Conservation (phyloP, 2,888 invertebrate species). For the Drosophila borealis region DNA sequence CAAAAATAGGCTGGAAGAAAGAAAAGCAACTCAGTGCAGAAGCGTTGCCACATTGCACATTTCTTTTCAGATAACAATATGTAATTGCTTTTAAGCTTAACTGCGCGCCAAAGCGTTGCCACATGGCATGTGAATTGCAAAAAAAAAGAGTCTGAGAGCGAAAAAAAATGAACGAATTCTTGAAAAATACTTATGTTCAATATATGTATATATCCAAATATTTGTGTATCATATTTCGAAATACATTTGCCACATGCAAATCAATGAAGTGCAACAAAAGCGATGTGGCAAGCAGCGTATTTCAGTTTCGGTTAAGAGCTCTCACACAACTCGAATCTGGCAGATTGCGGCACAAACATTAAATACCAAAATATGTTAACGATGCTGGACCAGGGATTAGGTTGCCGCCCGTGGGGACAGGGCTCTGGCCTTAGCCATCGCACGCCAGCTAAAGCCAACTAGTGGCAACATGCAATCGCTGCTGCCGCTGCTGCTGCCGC, state of each 20-base stretch:
- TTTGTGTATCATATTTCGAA: constrained; percentile 3
- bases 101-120: not conserved
- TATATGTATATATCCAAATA: not conserved
- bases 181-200: not conserved
- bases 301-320: constrained; percentile 17
- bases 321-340: constrained; percentile 11
- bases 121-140: not conserved
- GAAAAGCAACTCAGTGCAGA: too few relatives aligned
- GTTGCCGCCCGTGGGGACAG: constrained; percentile 41
- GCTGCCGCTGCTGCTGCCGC: not conserved
- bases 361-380: constrained; percentile 4
- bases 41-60: not conserved
- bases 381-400: constrained; percentile 31
- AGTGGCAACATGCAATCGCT: not conserved
- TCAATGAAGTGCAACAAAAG: constrained; percentile 49
- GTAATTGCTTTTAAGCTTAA: not conserved
- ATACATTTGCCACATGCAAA: constrained; percentile 41
- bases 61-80: not conserved
- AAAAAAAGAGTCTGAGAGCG: not conserved
- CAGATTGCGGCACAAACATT: constrained; percentile 10
- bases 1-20: too few relatives aligned
- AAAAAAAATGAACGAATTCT: not conserved
- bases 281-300: constrained; percentile 47
- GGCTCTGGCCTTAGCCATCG: constrained; percentile 45
- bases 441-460: too few relatives aligned